A percentile compares a stretch with the other conserved stretches of the same genome.
Conservation (phyloP, 2,797 vertebrate species). For the Petrocephalus sullivani region DNA sequence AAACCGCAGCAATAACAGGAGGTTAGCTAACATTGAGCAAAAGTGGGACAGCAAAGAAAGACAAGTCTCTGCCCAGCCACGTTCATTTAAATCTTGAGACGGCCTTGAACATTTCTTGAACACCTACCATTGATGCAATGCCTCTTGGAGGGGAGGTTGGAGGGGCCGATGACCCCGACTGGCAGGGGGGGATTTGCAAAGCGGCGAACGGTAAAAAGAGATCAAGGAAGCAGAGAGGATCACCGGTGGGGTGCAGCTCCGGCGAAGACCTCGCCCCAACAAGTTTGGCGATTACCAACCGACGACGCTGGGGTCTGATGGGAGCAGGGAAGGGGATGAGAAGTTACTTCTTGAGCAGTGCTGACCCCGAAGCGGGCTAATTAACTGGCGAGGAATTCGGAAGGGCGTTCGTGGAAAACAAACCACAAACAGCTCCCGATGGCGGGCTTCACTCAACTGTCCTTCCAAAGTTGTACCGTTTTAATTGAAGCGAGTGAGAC, state of each 20-base stretch:
- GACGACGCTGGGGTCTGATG: background rate
- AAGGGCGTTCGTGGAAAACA: background rate
- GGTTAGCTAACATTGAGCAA: background rate
- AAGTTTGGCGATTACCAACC: background rate
- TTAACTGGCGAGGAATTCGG: background rate
- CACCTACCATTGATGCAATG: background rate
- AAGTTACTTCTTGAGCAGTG: background rate
- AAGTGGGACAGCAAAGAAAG: background rate
- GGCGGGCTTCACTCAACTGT: slow-evolving; percentile 5
- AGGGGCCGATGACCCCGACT: background rate
- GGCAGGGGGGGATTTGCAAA: background rate
- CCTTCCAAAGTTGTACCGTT: slow-evolving; percentile 41
- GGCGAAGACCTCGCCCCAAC: background rate
- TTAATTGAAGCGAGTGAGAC: slow-evolving; percentile 51
- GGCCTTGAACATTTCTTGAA: background rate
- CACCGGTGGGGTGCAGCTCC: too few species aligned
- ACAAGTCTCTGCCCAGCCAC: background rate
- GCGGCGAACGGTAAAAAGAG: background rate
- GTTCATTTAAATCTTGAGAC: background rate
- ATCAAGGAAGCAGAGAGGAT: background rate
- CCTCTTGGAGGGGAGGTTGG: background rate
- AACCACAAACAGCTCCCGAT: background rate
- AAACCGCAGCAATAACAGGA: background rate
- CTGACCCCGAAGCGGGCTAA: background rate
- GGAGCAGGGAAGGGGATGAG: background rate